A percentile compares a stretch with the other conserved stretches of the same genome.
These are phyloP conservation scores for Popillia japonica DNA, from an alignment of 1,140 invertebrate genomes.

Conservation along the genomic window DNA sequence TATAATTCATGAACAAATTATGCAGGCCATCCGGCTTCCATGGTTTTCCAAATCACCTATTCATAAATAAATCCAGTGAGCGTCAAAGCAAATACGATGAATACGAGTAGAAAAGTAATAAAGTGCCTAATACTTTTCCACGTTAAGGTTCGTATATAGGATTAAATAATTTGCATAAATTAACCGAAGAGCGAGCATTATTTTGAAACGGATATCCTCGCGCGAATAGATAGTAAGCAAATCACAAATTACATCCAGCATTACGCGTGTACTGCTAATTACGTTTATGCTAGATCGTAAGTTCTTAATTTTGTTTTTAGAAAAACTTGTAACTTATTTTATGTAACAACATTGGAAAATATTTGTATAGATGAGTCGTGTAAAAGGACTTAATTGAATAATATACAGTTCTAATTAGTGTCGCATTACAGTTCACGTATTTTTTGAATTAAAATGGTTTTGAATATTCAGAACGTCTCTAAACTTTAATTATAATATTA, in stretches of 20 bases:
- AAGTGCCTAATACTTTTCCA: background rate
- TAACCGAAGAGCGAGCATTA: background rate
- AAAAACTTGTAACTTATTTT: too few species aligned
- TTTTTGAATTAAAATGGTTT: too few species aligned
- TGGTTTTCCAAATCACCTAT: background rate
- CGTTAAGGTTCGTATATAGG: background rate
- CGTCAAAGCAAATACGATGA: background rate
- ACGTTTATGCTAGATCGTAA: background rate
- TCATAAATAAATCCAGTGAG: background rate
- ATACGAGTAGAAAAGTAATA: background rate
- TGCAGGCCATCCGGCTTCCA: background rate
- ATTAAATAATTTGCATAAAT: background rate
- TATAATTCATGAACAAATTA: background rate
- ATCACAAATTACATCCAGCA: background rate
- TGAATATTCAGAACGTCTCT: too few species aligned
- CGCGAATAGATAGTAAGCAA: background rate
- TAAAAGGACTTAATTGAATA: too few species aligned
- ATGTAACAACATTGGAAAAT: too few species aligned
- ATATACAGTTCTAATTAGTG: too few species aligned
- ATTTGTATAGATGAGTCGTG: too few species aligned
- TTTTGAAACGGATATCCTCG: slow-evolving; percentile 10
- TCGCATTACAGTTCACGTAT: too few species aligned
- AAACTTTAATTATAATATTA: too few species aligned
- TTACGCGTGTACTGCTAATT: background rate
- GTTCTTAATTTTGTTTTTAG: background rate